Conservation (phyloP, 2,113 vertebrate genomes). For the Sminthopsis crassicaudata region DNA sequence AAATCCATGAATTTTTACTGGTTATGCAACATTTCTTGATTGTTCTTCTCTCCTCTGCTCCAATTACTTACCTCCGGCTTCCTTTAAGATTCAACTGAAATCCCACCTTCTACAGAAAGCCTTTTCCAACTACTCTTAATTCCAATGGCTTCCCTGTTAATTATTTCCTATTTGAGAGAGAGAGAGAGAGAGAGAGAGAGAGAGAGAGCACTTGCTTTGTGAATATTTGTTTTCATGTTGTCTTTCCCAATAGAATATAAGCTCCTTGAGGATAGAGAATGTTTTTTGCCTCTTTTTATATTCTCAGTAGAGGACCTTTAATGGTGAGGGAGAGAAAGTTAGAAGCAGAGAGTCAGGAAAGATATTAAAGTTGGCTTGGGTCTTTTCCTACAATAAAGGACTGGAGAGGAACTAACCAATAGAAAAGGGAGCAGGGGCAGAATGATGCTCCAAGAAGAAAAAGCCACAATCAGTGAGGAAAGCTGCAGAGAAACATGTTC, state of each 20-base stretch:
- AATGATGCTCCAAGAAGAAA: background rate
- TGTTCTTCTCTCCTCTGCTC: background rate
- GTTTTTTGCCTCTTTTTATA: background rate
- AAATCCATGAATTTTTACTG: background rate
- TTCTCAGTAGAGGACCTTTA: background rate
- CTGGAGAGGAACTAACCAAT: background rate
- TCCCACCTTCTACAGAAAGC: background rate
- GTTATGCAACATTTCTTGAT: background rate
- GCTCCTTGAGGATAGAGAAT: background rate
- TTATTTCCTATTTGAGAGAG: background rate
- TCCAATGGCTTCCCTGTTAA: background rate
- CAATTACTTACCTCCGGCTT: background rate
- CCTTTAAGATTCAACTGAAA: background rate
- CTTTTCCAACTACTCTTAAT: background rate
- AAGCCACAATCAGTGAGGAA: background rate
- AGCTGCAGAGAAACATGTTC: background rate
- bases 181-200: too few species aligned
- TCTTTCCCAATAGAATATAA: background rate
- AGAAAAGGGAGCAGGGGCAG: background rate
- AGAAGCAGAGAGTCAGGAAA: background rate
- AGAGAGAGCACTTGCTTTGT: background rate
- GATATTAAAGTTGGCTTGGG: background rate
- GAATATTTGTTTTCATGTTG: background rate
- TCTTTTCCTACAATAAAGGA: background rate
- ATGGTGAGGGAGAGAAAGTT: background rate